Percentiles rank a stretch among this genome's conserved stretches.
Conservation (phyloP, 2,113 vertebrate species). For the Mungos mungo region DNA sequence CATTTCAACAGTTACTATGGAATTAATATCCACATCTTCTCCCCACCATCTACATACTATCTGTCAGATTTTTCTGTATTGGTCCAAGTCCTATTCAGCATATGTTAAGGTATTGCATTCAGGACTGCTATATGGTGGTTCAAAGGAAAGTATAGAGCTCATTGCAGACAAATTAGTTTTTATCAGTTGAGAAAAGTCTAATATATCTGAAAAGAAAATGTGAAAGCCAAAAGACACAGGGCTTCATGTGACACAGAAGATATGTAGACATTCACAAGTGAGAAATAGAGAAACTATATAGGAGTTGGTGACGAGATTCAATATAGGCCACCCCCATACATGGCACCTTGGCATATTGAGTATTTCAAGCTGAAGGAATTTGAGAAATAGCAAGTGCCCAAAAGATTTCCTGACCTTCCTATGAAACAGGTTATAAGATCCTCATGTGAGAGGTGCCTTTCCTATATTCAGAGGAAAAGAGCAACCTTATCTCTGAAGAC, state of each 20-base stretch:
- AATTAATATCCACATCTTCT: neutral
- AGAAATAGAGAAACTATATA: neutral
- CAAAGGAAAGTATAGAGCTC: neutral
- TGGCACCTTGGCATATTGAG: neutral
- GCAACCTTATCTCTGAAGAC: neutral
- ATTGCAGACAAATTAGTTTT: neutral
- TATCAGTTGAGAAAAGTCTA: neutral
- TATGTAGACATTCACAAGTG: neutral
- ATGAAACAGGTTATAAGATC: neutral
- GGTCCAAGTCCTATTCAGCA: neutral
- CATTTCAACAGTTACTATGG: neutral
- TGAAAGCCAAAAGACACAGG: neutral
- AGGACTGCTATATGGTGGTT: neutral
- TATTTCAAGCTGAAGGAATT: neutral
- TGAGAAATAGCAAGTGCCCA: neutral
- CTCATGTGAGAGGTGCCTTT: neutral
- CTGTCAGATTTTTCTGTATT: neutral
- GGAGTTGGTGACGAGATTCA: neutral
- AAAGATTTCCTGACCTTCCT: neutral
- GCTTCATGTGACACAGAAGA: neutral
- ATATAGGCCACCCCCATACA: neutral
- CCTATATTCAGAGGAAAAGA: neutral
- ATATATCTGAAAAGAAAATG: neutral
- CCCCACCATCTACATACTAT: neutral
- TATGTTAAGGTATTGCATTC: neutral